A percentile compares a stretch with the other conserved stretches of the same genome.
Conservation (phyloP, 2,113 vertebrate species). For the Chloropsis cyanopogon region DNA sequence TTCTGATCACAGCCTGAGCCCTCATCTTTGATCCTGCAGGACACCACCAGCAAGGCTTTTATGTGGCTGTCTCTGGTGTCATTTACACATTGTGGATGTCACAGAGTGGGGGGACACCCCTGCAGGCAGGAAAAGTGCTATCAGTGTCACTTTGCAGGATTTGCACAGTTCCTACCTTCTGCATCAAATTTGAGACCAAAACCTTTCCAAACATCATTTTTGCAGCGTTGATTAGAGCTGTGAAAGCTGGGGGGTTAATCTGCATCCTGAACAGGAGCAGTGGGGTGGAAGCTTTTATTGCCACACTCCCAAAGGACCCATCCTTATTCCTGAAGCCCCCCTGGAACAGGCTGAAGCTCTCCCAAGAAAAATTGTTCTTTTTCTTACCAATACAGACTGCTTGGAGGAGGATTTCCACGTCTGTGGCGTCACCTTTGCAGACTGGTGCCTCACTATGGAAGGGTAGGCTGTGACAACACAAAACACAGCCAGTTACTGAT, state of each 20-base stretch:
- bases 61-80: neutral
- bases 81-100: neutral
- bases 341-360: neutral
- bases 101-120: neutral
- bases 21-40: neutral
- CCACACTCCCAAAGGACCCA: neutral
- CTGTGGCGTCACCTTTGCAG: conserved; percentile 76
- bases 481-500: neutral
- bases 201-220: neutral
- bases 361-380: neutral
- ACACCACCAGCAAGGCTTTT: neutral
- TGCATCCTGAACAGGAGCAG: neutral
- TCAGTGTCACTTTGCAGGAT: accelerated
- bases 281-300: neutral
- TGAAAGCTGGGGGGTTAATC: accelerated
- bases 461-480: conserved; percentile 74
- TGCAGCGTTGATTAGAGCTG: neutral
- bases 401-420: conserved; percentile 81
- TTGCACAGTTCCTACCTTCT: neutral
- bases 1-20: neutral
- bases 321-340: neutral
- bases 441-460: conserved; percentile 77
- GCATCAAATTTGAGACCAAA: neutral
- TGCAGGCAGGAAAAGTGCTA: neutral
- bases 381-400: conserved; percentile 77